Percentiles rank a stretch among this genome's conserved stretches.
phyloP scores from a whole-genome alignment of 2,113 vertebrate species.

The Oncorhynchus nerka region DNA sequence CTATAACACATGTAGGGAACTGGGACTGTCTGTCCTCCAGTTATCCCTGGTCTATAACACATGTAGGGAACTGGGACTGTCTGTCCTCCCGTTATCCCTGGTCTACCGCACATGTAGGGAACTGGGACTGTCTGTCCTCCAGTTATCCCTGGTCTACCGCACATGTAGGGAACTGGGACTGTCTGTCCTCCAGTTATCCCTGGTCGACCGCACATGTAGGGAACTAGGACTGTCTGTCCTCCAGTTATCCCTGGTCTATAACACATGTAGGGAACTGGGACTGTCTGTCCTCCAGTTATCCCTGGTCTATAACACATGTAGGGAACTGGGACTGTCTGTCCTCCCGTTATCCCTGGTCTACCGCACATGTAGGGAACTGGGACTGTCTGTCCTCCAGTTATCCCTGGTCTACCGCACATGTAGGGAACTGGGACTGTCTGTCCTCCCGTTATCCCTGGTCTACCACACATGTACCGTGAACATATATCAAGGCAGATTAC shows the following conservation, averaged over 20 bases:
- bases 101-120: not conserved
- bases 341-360: not conserved
- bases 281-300: slow-evolving; percentile 12
- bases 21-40: slow-evolving; percentile 15
- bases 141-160: not conserved
- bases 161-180: not conserved
- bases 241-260: not conserved
- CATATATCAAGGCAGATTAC: not conserved
- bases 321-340: slow-evolving; percentile 7
- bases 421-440: slow-evolving; percentile 1
- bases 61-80: not conserved
- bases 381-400: slow-evolving; percentile 13
- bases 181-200: slow-evolving; percentile 10
- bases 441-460: not conserved
- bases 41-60: not conserved
- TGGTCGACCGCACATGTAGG: not conserved
- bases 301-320: not conserved
- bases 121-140: slow-evolving; percentile 16
- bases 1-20: not conserved
- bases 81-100: slow-evolving; percentile 6
- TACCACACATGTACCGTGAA: not conserved
- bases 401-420: no score
- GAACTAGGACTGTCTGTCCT: slow-evolving; percentile 11
- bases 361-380: not conserved
- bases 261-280: not conserved